Conservation (phyloP, 1,140 invertebrate species). For the Dendrolimus kikuchii region DNA sequence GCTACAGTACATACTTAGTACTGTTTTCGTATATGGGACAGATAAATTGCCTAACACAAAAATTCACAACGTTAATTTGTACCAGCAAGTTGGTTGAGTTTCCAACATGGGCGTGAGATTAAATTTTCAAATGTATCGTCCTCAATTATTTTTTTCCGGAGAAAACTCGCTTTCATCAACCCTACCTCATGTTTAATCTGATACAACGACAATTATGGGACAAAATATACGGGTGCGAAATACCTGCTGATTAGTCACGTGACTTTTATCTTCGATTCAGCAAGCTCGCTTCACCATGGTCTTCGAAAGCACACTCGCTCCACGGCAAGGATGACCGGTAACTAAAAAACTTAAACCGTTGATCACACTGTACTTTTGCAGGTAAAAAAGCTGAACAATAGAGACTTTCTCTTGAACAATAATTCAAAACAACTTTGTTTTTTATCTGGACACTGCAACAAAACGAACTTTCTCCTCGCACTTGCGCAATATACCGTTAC, state of each 20-base stretch:
- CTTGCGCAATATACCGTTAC: slow-evolving; percentile 32
- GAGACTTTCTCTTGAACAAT: slow-evolving; percentile 60
- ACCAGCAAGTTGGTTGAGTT: slow-evolving; percentile 18
- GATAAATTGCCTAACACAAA: slow-evolving; percentile 31
- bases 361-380: slow-evolving; percentile 38
- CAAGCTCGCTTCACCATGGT: not conserved
- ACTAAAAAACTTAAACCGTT: slow-evolving; percentile 61
- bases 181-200: slow-evolving; percentile 24
- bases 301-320: slow-evolving; percentile 42
- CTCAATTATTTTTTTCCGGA: slow-evolving; percentile 39
- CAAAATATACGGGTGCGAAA: too few species aligned
- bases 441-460: slow-evolving; percentile 35
- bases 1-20: not conserved
- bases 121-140: slow-evolving; percentile 44
- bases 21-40: not conserved
- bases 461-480: slow-evolving; percentile 49
- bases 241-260: too few species aligned
- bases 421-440: slow-evolving; percentile 39
- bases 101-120: slow-evolving; percentile 40
- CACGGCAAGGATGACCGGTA: slow-evolving; percentile 37
- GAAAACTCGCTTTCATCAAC: slow-evolving; percentile 36
- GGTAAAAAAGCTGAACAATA: slow-evolving; percentile 46
- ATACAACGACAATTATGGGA: slow-evolving; percentile 4
- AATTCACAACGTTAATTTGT: slow-evolving; percentile 34
- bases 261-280: too few species aligned